Percentiles rank a stretch among this genome's conserved stretches.
Conservation (phyloP, 2,113 vertebrate species). For the Xenopus laevis region DNA sequence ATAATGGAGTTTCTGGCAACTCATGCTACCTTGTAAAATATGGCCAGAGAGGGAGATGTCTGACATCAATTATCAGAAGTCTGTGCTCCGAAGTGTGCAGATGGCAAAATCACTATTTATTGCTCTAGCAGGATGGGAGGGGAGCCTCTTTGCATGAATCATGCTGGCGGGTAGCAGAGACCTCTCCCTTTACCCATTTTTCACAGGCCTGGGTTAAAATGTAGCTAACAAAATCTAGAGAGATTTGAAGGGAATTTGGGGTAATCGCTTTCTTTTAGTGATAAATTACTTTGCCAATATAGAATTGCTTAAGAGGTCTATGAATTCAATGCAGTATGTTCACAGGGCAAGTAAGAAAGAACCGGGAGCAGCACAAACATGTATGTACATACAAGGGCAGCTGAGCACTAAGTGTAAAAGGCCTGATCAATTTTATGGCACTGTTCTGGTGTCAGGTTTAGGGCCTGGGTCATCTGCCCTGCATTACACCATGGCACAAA, state of each 20-base stretch:
- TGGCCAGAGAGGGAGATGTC: conserved; percentile 20
- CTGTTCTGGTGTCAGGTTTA: too few species aligned
- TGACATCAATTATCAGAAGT: conserved; percentile 32
- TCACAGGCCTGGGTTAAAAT: conserved; percentile 17
- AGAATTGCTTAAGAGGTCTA: too few species aligned
- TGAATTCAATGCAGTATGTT: too few species aligned
- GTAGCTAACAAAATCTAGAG: not conserved
- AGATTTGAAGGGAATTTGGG: not conserved
- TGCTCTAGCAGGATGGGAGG: conserved; percentile 19
- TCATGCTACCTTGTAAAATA: conserved; percentile 21
- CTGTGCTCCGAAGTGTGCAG: conserved; percentile 18
- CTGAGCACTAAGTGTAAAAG: too few species aligned
- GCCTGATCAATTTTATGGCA: too few species aligned
- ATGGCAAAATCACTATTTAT: conserved; percentile 31
- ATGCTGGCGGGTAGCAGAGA: conserved; percentile 3
- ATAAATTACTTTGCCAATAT: not conserved
- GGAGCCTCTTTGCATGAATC: conserved; percentile 11
- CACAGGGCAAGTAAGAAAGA: too few species aligned
- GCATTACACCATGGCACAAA: too few species aligned
- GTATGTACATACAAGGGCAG: too few species aligned
- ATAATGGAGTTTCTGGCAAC: conserved; percentile 32
- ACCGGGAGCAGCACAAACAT: too few species aligned
- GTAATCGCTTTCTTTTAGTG: not conserved
- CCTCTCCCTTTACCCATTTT: conserved; percentile 1
- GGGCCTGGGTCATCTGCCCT: too few species aligned